A percentile compares a stretch with the other conserved stretches of the same genome.
Evolutionary conservation across 2,113 vertebrate species (phyloP).

Genomic region (Sigmodon hispidus): DNA sequence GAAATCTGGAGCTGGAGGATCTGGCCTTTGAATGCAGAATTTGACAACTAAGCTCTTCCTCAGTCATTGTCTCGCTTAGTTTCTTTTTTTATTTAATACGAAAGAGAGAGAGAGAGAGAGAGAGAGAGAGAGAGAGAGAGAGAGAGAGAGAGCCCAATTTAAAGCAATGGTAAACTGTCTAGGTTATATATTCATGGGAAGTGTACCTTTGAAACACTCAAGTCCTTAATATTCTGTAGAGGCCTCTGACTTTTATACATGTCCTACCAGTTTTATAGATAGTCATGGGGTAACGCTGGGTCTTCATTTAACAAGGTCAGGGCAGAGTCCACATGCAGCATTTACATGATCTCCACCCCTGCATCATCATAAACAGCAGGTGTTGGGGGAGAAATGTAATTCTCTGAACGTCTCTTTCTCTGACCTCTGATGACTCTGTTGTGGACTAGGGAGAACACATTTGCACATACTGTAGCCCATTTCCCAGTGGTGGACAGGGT

Average conservation of each 20-base stretch:
- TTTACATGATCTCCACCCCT: slow-evolving; percentile 45
- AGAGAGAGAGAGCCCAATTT: background rate
- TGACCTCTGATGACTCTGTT: slow-evolving; percentile 18
- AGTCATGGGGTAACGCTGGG: slow-evolving; percentile 62
- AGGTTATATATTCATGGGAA: background rate
- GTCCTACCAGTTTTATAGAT: slow-evolving; percentile 69
- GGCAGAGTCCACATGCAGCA: background rate
- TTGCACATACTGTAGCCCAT: slow-evolving; percentile 12
- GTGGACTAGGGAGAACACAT: background rate
- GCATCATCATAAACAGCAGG: slow-evolving; percentile 58
- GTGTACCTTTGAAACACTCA: slow-evolving; percentile 55
- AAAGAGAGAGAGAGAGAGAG: background rate
- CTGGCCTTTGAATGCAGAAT: slow-evolving; percentile 11
- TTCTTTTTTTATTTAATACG: background rate
- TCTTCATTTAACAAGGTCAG: slow-evolving; percentile 77
- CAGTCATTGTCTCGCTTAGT: background rate
- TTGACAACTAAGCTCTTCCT: background rate
- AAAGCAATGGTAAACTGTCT: slow-evolving; percentile 28
- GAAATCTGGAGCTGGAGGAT: background rate
- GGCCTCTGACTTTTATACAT: slow-evolving; percentile 33
- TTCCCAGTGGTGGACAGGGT: slow-evolving; percentile 9
- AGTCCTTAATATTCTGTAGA: slow-evolving; percentile 35
- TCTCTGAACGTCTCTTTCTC: background rate
- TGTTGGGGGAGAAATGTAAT: background rate
- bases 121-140: background rate